These are phyloP conservation scores for Suricata suricatta DNA, from an alignment of 2,113 vertebrate species.

Conservation along the genomic window DNA sequence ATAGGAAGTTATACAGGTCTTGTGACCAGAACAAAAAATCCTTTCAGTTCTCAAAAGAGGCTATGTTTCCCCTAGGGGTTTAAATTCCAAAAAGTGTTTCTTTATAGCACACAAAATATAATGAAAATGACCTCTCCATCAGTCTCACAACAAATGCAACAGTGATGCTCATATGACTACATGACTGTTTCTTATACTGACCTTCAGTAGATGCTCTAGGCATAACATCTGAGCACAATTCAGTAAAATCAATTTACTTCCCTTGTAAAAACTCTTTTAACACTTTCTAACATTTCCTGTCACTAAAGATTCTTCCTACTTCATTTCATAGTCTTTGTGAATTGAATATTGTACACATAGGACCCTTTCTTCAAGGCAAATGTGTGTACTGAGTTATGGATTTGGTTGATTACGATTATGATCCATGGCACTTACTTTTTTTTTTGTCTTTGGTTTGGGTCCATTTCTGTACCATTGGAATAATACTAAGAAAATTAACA, in stretches of 20 bases:
- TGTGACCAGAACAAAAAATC: slow-evolving; percentile 12
- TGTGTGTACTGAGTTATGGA: not conserved
- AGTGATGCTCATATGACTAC: not conserved
- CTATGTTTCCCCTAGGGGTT: not conserved
- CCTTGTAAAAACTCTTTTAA: not conserved
- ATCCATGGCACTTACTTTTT: not conserved
- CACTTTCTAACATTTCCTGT: not conserved
- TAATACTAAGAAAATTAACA: not conserved
- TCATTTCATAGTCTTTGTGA: not conserved
- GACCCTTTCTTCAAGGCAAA: not conserved
- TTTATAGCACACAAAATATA: not conserved
- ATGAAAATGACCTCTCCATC: not conserved
- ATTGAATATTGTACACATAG: not conserved
- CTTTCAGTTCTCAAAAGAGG: not conserved
- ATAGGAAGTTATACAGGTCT: not conserved
- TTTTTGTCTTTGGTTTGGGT: not conserved
- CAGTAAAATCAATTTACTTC: not conserved
- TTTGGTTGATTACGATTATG: not conserved
- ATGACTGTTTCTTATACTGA: not conserved
- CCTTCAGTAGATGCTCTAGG: not conserved
- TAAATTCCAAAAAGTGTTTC: not conserved
- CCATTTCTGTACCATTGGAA: not conserved
- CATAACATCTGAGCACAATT: not conserved
- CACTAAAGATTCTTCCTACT: not conserved
- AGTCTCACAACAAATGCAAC: not conserved